Conservation (phyloP, 2,888 invertebrate species). For the Brachynemurus nebulosus region DNA sequence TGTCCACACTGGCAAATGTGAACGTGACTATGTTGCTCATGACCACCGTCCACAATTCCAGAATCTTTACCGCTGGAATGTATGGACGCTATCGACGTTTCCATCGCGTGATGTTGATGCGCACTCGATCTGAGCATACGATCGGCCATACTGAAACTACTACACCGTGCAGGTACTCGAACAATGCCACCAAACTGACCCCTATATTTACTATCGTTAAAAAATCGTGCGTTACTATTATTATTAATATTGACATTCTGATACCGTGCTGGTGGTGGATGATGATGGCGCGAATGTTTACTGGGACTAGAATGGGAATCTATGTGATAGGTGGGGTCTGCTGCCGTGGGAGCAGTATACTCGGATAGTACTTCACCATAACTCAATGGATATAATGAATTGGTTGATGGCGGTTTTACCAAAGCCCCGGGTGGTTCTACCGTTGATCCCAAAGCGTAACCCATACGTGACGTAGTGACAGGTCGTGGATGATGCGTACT, state of each 20-base stretch:
- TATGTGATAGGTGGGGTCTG: not conserved
- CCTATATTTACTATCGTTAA: not conserved
- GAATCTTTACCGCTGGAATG: conserved; percentile 75
- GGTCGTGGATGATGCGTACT: not conserved
- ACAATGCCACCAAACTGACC: not conserved
- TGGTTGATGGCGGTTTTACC: not conserved
- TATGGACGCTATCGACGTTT: conserved; percentile 64
- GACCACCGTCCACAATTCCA: conserved; percentile 44
- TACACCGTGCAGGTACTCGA: not conserved
- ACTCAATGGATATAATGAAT: not conserved
- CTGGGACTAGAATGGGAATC: not conserved
- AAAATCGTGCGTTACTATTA: not conserved
- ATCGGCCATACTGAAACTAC: conserved; percentile 11
- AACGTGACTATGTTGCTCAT: conserved; percentile 17
- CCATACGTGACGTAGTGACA: not conserved
- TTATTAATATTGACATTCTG: not conserved
- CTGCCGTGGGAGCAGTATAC: not conserved
- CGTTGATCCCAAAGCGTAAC: conserved; percentile 1
- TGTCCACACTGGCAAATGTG: conserved; percentile 51
- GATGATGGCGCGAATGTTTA: not conserved
- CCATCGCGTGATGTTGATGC: conserved; percentile 34
- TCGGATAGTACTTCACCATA: not conserved
- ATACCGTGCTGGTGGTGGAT: not conserved
- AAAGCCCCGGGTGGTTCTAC: not conserved
- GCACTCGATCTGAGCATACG: conserved; percentile 25